Conservation (phyloP, 2,888 invertebrate genomes). For the Psylliodes chrysocephalus region DNA sequence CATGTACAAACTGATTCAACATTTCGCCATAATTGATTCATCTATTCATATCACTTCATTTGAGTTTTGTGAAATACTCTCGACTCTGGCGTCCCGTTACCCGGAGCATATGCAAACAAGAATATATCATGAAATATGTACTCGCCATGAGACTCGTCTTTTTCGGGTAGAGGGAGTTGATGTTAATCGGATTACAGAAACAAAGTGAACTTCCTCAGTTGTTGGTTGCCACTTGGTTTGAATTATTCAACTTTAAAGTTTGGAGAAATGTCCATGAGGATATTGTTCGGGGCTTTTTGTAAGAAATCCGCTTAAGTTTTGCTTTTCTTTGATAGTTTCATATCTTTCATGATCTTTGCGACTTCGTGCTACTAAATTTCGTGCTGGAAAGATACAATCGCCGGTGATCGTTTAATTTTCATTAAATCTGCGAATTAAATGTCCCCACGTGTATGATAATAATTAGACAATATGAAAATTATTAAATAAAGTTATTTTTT, state of each 20-base stretch:
- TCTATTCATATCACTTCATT: neutral
- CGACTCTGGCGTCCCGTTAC: neutral
- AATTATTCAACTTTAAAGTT: conserved; percentile 29
- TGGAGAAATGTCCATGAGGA: conserved; percentile 25
- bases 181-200: conserved; percentile 49
- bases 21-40: neutral
- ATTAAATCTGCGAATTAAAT: too few relatives aligned
- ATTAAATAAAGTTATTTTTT: too few relatives aligned
- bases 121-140: conserved; percentile 48
- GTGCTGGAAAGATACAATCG: neutral
- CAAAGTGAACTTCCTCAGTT: conserved; percentile 33
- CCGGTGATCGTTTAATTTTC: neutral
- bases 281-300: conserved; percentile 26
- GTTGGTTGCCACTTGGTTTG: conserved; percentile 26
- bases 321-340: conserved; percentile 24
- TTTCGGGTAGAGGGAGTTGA: conserved; percentile 34
- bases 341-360: conserved; percentile 14
- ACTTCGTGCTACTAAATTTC: neutral
- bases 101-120: conserved; percentile 41
- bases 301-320: conserved; percentile 24
- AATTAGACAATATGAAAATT: too few relatives aligned
- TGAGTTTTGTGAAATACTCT: neutral
- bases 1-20: too few relatives aligned
- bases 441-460: too few relatives aligned
- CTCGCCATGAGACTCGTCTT: conserved; percentile 41